Conservation (phyloP, 2,113 vertebrate genomes). For the Rynchops niger region DNA sequence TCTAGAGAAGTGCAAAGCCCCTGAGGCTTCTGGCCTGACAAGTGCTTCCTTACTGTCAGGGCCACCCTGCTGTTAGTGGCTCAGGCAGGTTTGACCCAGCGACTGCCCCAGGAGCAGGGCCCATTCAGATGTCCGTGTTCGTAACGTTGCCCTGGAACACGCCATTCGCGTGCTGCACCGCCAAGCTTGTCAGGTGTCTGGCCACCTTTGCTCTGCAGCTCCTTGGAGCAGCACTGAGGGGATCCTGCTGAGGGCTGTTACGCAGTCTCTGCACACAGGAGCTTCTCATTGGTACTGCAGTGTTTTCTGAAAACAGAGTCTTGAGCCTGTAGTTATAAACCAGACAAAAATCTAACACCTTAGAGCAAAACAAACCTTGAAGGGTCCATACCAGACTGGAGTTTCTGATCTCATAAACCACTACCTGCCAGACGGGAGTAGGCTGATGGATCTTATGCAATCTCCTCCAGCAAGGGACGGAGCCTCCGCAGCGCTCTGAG, state of each 20-base stretch:
- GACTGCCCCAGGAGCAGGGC: neutral
- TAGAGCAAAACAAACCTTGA: neutral
- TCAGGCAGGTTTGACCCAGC: neutral
- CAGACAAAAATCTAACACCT: neutral
- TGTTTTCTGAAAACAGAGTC: neutral
- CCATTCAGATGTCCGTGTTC: rapidly evolving
- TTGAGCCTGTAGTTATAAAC: neutral
- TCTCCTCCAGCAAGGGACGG: constrained; percentile 30
- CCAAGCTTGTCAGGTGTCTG: neutral
- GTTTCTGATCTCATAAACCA: neutral
- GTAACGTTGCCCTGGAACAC: rapidly evolving
- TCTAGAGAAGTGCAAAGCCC: neutral
- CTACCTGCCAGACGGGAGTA: constrained; percentile 39
- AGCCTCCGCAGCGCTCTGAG: constrained; percentile 53
- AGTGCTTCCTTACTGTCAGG: neutral
- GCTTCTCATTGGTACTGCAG: neutral
- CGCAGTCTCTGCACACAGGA: neutral
- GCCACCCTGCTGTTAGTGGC: neutral
- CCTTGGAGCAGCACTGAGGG: rapidly evolving
- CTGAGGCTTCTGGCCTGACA: neutral
- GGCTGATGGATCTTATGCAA: constrained; percentile 34
- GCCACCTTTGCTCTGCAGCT: neutral
- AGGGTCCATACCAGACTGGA: neutral
- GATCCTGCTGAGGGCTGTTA: neutral
- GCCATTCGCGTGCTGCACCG: rapidly evolving